These are phyloP conservation scores for Aurelia coerulea DNA, from an alignment of 30 jellyfish, hydroid and myxozoan genomes.

Conservation along the genomic window DNA sequence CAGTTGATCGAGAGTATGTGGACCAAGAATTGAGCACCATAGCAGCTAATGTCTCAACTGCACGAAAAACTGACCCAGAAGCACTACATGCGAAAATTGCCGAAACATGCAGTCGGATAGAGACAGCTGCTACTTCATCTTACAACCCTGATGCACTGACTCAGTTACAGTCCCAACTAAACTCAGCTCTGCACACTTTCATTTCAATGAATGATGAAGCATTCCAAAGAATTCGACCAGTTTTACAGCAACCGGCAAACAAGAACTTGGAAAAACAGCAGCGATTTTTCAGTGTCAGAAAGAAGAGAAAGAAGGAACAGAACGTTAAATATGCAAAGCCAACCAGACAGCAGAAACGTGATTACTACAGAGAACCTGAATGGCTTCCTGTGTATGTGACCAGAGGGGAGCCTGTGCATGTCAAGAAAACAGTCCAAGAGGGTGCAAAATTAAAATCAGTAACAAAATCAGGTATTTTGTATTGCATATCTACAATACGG, in stretches of 20 bases:
- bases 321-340: slow-evolving; percentile 1
- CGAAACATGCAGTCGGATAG: slow-evolving; percentile 1
- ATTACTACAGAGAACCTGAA: slow-evolving; percentile 14
- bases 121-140: not conserved
- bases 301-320: slow-evolving; percentile 1
- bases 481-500: too few relatives aligned
- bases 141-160: slow-evolving; percentile 14
- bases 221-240: not conserved
- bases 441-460: not conserved
- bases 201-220: slow-evolving; percentile 8
- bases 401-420: slow-evolving; percentile 15
- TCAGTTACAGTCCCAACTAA: not conserved
- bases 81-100: not conserved
- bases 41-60: slow-evolving; percentile 5
- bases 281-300: not conserved
- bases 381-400: slow-evolving; percentile 14
- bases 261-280: slow-evolving; percentile 14
- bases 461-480: not conserved
- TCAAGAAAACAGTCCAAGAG: not conserved
- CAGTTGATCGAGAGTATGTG: slow-evolving; percentile 2
- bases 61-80: not conserved
- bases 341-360: not conserved
- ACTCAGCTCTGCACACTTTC: not conserved
- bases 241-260: not conserved
- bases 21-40: not conserved